Evolutionary conservation across 2,888 invertebrate species (phyloP).

Genomic region (Agrochola lychnidis): DNA sequence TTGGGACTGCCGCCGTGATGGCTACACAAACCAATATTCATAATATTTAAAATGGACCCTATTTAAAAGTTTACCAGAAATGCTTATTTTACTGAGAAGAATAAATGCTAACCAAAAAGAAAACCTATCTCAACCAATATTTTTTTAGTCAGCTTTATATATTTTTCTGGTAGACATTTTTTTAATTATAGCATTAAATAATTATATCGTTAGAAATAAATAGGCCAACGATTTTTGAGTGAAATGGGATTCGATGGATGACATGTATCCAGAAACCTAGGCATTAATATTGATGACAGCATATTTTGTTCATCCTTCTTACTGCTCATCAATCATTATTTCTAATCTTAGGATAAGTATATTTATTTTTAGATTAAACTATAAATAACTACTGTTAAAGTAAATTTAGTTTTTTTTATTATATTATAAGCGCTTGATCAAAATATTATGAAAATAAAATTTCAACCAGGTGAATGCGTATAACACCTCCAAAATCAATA

Average conservation of each 20-base stretch:
- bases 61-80: not conserved
- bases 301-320: not conserved
- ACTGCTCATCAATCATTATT: not conserved
- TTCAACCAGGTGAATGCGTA: constrained; percentile 15
- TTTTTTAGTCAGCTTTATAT: not conserved
- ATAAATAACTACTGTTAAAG: not conserved
- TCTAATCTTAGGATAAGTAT: not conserved
- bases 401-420: not conserved
- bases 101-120: not conserved
- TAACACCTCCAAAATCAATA: constrained; percentile 35
- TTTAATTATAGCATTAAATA: not conserved
- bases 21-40: constrained; percentile 70
- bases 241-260: not conserved
- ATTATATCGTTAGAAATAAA: not conserved
- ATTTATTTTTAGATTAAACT: not conserved
- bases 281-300: not conserved
- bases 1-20: constrained; percentile 87
- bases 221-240: not conserved
- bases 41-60: not conserved
- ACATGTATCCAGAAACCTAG: not conserved
- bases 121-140: too few species aligned
- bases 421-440: not conserved
- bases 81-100: not conserved
- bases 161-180: not conserved
- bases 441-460: not conserved